phyloP scores from a whole-genome alignment of 2,797 vertebrate genomes.

The Emydoidea blandingii region DNA sequence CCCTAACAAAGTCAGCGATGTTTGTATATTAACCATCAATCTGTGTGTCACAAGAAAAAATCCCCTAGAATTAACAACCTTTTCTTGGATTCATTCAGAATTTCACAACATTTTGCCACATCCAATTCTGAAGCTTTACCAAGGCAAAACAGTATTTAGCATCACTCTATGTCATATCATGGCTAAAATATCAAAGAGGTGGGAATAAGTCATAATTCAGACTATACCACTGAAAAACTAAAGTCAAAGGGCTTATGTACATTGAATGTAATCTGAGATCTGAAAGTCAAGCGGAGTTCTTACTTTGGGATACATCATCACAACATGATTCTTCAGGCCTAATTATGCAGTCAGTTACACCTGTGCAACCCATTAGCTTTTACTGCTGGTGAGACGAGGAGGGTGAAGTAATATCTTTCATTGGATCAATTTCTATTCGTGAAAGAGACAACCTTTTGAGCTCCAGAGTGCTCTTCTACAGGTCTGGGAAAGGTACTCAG shows the following conservation, averaged over 20 bases:
- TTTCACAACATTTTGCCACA: neutral
- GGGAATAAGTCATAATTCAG: neutral
- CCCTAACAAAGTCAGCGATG: neutral
- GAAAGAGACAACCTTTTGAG: no score
- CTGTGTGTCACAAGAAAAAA: neutral
- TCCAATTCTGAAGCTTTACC: neutral
- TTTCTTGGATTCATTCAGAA: neutral
- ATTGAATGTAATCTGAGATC: neutral
- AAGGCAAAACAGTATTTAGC: neutral
- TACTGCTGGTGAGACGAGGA: no score
- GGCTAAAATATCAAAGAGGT: neutral
- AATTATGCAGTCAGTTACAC: no score
- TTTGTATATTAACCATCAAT: neutral
- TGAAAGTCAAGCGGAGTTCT: neutral
- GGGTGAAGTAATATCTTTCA: no score
- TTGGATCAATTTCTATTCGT: no score
- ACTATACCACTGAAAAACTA: neutral
- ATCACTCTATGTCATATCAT: neutral
- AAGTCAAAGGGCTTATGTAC: neutral
- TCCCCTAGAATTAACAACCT: neutral
- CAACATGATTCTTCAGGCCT: no score
- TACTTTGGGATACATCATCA: neutral
- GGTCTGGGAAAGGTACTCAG: no score
- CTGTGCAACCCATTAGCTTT: no score
- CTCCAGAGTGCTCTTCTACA: no score